A percentile compares a stretch with the other conserved stretches of the same genome.
phyloP scores from a whole-genome alignment of 1,140 invertebrate species.

The Ceratosolen solmsi region DNA sequence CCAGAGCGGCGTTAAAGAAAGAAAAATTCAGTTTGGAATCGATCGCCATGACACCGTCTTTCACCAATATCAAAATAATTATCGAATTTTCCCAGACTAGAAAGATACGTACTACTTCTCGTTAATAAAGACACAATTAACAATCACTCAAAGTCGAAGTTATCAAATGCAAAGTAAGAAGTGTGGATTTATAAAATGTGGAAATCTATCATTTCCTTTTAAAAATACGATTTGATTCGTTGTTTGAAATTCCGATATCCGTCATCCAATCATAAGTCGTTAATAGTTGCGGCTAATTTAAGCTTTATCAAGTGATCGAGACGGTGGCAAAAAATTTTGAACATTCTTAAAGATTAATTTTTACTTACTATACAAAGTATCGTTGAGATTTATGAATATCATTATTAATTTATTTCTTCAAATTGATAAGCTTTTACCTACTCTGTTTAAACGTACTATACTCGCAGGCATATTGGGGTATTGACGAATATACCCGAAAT shows the following conservation, averaged over 20 bases:
- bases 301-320: background rate
- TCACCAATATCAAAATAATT: background rate
- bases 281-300: background rate
- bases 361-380: too few species aligned
- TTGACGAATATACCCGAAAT: constrained; percentile 1
- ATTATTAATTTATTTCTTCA: background rate
- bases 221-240: constrained; percentile 15
- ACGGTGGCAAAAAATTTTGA: background rate
- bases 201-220: background rate
- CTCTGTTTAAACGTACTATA: background rate
- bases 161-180: too few species aligned
- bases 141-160: too few species aligned
- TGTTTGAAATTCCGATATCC: background rate
- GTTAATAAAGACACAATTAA: too few species aligned
- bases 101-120: too few species aligned
- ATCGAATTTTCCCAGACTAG: too few species aligned
- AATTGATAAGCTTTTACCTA: background rate
- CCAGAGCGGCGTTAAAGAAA: background rate
- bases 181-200: too few species aligned
- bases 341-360: background rate
- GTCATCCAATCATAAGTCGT: constrained; percentile 15
- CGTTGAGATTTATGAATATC: too few species aligned
- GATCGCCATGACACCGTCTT: background rate
- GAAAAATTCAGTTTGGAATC: background rate
- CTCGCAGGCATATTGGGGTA: background rate